These are phyloP conservation scores for Callochromis pleurospilus DNA, from an alignment of 2,113 vertebrate genomes.

Conservation along the genomic window DNA sequence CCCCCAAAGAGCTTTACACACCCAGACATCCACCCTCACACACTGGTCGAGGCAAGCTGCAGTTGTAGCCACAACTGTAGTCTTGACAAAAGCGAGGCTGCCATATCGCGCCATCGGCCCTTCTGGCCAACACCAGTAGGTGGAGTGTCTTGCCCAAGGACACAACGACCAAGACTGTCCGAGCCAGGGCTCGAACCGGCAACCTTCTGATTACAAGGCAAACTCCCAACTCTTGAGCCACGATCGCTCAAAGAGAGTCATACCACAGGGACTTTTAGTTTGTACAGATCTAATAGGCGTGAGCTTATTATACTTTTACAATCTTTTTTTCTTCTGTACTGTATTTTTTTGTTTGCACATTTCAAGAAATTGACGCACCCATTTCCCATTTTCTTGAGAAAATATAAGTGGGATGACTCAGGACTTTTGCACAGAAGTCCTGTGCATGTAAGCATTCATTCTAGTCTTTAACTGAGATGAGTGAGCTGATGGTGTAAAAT, in stretches of 20 bases:
- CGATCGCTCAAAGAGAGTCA: fast-evolving
- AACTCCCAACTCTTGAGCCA: too few species aligned
- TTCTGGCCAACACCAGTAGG: too few species aligned
- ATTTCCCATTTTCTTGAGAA: background rate
- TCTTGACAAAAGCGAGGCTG: too few species aligned
- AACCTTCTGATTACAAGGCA: fast-evolving
- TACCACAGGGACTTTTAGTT: background rate
- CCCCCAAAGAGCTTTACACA: too few species aligned
- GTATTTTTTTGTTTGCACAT: background rate
- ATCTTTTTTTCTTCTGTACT: background rate
- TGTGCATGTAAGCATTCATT: background rate
- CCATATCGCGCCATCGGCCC: too few species aligned
- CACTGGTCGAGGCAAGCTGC: too few species aligned
- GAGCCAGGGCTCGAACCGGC: fast-evolving
- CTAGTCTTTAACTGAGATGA: background rate
- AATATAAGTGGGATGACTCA: background rate
- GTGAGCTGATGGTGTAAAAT: background rate
- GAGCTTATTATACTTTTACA: background rate
- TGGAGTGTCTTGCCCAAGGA: too few species aligned
- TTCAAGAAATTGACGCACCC: background rate
- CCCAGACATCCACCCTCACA: too few species aligned
- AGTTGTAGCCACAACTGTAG: too few species aligned
- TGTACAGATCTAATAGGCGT: background rate
- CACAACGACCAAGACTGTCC: fast-evolving
- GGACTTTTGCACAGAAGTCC: background rate